phyloP scores from a whole-genome alignment of 1,140 invertebrate genomes.

The Ceratosolen solmsi region DNA sequence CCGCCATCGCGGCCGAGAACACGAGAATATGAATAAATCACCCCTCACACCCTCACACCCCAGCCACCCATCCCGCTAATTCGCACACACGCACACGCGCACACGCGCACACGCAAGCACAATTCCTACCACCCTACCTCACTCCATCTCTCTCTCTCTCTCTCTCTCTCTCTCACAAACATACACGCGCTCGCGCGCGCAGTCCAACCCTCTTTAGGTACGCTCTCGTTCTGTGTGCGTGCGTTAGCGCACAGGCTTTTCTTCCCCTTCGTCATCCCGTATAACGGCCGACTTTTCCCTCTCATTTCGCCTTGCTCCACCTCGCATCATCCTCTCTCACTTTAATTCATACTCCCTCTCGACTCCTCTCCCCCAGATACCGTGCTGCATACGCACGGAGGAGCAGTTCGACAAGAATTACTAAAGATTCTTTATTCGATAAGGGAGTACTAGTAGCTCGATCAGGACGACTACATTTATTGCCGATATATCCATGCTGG shows the following conservation, averaged over 20 bases:
- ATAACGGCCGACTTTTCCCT: not conserved
- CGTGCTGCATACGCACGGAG: not conserved
- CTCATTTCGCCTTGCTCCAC: not conserved
- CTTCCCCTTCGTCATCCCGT: not conserved
- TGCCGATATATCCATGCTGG: not conserved
- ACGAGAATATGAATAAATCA: slow-evolving; percentile 47
- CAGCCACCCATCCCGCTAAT: too few relatives aligned
- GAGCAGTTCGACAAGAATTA: too few relatives aligned
- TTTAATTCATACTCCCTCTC: not conserved
- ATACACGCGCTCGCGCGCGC: too few relatives aligned
- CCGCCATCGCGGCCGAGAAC: slow-evolving; percentile 35
- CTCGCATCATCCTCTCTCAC: not conserved
- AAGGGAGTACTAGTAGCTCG: too few relatives aligned
- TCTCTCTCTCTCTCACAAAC: too few relatives aligned
- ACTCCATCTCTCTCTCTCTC: too few relatives aligned
- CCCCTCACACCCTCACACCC: not conserved
- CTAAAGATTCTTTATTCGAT: not conserved
- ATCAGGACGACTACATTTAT: too few relatives aligned
- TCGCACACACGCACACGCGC: too few relatives aligned
- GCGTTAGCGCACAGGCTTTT: not conserved
- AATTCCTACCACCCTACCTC: too few relatives aligned
- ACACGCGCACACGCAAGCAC: too few relatives aligned
- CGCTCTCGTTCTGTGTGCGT: not conserved
- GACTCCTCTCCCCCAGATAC: not conserved
- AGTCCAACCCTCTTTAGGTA: too few relatives aligned